Percentiles rank a stretch among this genome's conserved stretches.
These are phyloP conservation scores for Uloborus plumipes DNA, from an alignment of 2,888 invertebrate genomes.

Conservation along the genomic window DNA sequence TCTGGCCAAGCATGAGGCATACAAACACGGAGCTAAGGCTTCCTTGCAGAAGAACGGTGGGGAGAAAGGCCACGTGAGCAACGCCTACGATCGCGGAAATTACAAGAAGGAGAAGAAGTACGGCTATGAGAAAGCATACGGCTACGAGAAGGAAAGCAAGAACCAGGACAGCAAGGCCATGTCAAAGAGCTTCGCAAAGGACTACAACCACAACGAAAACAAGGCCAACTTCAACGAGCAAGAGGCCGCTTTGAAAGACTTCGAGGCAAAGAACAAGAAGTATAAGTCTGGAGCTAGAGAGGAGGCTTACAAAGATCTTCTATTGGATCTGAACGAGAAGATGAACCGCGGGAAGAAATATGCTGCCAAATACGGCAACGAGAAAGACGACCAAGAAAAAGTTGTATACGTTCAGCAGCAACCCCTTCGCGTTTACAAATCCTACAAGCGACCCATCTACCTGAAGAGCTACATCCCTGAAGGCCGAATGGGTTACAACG, in stretches of 20 bases:
- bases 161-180: slow-evolving; percentile 26
- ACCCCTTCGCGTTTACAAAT: background rate
- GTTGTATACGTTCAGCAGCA: background rate
- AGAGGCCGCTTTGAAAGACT: slow-evolving; percentile 17
- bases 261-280: slow-evolving; percentile 28
- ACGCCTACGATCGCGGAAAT: slow-evolving; percentile 35
- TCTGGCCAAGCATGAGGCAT: slow-evolving; percentile 5
- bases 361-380: slow-evolving; percentile 8
- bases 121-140: slow-evolving; percentile 57
- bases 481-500: background rate
- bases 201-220: slow-evolving; percentile 30
- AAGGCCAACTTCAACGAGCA: slow-evolving; percentile 20
- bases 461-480: slow-evolving; percentile 15
- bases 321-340: slow-evolving; percentile 8
- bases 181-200: slow-evolving; percentile 9
- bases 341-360: slow-evolving; percentile 25
- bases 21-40: slow-evolving; percentile 17
- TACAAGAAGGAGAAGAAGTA: slow-evolving; percentile 48
- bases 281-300: slow-evolving; percentile 17
- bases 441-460: slow-evolving; percentile 1
- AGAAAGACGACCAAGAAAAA: slow-evolving; percentile 5
- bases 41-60: slow-evolving; percentile 9
- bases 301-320: slow-evolving; percentile 7
- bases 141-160: slow-evolving; percentile 48
- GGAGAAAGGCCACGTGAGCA: slow-evolving; percentile 26